A percentile compares a stretch with the other conserved stretches of the same genome.
These are phyloP conservation scores for Peromyscus melanophrys DNA, from an alignment of 2,797 vertebrate species.

Conservation along the genomic window DNA sequence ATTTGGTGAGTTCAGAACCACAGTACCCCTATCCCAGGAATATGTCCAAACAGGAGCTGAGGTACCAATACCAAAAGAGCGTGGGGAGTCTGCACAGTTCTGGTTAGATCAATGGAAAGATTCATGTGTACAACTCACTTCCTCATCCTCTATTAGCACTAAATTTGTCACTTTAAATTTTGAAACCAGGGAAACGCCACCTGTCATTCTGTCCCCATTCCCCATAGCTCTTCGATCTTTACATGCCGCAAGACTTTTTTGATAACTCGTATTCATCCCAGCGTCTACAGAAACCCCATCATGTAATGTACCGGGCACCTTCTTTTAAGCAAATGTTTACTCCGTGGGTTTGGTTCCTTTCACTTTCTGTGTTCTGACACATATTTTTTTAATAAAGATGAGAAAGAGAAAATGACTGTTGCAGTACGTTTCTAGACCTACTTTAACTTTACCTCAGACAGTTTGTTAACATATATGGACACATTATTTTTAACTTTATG, in stretches of 20 bases:
- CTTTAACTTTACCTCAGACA: slow-evolving; percentile 99
- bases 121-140: slow-evolving; percentile 86
- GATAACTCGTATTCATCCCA: slow-evolving; percentile 88
- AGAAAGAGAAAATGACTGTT: slow-evolving; percentile 93
- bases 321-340: slow-evolving; percentile 91
- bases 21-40: slow-evolving; percentile 13
- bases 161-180: slow-evolving; percentile 92
- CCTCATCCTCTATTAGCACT: slow-evolving; percentile 89
- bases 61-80: slow-evolving; percentile 81
- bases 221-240: slow-evolving; percentile 85
- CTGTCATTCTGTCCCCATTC: slow-evolving; percentile 87
- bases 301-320: slow-evolving; percentile 90
- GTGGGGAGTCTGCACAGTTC: slow-evolving; percentile 81
- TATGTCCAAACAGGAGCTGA: slow-evolving; percentile 73
- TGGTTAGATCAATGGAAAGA: slow-evolving; percentile 85
- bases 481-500: slow-evolving; percentile 98
- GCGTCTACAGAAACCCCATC: slow-evolving; percentile 88
- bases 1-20: slow-evolving; percentile 48
- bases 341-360: slow-evolving; percentile 90
- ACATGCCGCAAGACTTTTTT: slow-evolving; percentile 88
- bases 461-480: slow-evolving; percentile 96
- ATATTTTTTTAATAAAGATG: slow-evolving; percentile 93
- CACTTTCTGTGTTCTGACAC: slow-evolving; percentile 90
- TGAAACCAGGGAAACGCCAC: slow-evolving; percentile 91
- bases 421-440: slow-evolving; percentile 97